Evolutionary conservation across 2,113 vertebrate genomes (phyloP).

Genomic region (Myanophis thanlyinensis): DNA sequence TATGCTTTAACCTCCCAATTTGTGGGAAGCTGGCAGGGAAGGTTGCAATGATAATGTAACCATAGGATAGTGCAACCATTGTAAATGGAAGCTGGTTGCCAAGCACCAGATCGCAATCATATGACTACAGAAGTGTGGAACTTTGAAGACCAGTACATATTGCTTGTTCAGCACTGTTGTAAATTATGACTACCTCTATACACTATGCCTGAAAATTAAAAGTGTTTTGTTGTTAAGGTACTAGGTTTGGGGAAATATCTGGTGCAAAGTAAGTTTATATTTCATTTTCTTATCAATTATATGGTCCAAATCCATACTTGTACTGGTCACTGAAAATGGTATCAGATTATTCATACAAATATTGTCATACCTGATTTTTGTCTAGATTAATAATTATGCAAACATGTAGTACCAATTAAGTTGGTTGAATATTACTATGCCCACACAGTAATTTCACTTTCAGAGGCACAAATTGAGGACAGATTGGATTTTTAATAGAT

Average conservation of each 20-base stretch:
- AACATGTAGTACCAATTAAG: neutral
- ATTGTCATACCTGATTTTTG: neutral
- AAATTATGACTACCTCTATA: neutral
- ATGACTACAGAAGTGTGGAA: neutral
- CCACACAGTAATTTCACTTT: neutral
- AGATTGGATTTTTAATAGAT: neutral
- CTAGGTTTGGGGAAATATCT: neutral
- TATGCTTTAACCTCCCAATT: neutral
- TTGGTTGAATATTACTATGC: neutral
- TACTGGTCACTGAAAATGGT: neutral
- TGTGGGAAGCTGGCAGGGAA: neutral
- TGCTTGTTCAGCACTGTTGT: neutral
- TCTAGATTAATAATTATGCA: neutral
- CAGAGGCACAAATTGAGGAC: neutral
- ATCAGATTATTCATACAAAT: neutral
- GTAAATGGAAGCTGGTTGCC: neutral
- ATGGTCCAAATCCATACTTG: neutral
- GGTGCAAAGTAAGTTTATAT: neutral
- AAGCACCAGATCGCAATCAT: neutral
- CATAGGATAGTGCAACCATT: neutral
- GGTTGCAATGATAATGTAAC: neutral
- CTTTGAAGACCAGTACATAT: neutral
- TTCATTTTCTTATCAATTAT: neutral
- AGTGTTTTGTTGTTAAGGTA: neutral
- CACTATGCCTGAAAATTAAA: neutral